Conservation (phyloP, 2,113 vertebrate species). For the Casuarius casuarius region DNA sequence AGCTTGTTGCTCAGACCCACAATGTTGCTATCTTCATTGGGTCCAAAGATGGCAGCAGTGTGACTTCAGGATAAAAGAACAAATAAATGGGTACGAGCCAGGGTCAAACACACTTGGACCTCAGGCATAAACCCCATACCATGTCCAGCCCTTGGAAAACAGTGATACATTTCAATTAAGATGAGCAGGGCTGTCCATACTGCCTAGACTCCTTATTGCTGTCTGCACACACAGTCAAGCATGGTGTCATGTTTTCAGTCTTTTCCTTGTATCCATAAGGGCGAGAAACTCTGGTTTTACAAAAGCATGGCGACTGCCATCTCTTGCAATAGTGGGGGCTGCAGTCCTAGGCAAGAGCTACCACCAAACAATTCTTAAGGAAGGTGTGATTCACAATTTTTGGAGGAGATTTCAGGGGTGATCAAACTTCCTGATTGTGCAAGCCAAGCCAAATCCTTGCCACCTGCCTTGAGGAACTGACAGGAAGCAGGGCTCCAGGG, state of each 20-base stretch:
- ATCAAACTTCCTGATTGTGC: background rate
- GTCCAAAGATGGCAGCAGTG: background rate
- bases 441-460: background rate
- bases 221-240: background rate
- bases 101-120: background rate
- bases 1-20: background rate
- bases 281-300: background rate
- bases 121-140: background rate
- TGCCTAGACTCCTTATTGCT: background rate
- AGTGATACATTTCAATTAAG: background rate
- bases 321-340: background rate
- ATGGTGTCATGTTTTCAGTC: background rate
- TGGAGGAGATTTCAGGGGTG: background rate
- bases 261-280: background rate
- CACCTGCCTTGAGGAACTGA: background rate
- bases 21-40: background rate
- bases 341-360: background rate
- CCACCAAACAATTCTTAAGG: background rate
- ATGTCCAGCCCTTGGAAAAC: background rate
- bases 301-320: background rate
- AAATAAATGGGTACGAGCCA: background rate
- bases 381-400: background rate
- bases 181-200: background rate
- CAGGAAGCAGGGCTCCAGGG: fast-evolving
- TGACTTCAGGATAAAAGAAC: background rate